Conservation (phyloP, 2,113 vertebrate species). For the Xenus cinereus region DNA sequence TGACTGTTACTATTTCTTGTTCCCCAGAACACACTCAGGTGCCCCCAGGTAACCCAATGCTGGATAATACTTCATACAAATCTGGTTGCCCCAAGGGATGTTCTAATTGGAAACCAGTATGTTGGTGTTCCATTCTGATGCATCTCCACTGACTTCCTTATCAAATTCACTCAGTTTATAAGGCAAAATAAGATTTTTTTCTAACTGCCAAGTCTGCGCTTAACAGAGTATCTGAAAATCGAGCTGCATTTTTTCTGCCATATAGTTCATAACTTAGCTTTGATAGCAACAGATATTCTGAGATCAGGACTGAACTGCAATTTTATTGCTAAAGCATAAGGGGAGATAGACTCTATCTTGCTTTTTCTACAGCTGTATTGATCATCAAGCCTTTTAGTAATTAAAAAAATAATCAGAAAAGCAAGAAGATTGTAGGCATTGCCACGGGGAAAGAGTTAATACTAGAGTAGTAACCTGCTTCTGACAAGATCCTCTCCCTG, state of each 20-base stretch:
- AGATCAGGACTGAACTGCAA: neutral
- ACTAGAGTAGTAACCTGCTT: neutral
- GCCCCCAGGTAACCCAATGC: neutral
- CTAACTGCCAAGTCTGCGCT: neutral
- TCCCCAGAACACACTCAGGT: neutral
- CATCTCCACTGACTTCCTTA: neutral
- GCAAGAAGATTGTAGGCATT: neutral
- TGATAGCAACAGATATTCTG: neutral
- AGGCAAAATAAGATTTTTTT: neutral
- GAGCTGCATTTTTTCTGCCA: neutral
- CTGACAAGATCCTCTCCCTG: neutral
- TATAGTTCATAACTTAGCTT: neutral
- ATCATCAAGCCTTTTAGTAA: neutral
- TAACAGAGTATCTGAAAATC: neutral
- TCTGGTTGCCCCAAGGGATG: neutral
- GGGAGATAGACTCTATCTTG: neutral
- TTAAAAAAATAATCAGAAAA: neutral
- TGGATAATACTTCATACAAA: neutral
- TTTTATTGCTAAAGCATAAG: conserved; percentile 7
- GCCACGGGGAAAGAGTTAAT: neutral
- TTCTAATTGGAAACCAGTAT: neutral
- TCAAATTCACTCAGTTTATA: neutral
- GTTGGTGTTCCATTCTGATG: neutral
- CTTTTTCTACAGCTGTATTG: neutral
- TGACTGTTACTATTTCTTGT: neutral